Evolutionary conservation across 2,888 invertebrate species (phyloP), one percentile per base, ranked within the genome.

Genomic region (Trichogramma evanescens): DNA sequence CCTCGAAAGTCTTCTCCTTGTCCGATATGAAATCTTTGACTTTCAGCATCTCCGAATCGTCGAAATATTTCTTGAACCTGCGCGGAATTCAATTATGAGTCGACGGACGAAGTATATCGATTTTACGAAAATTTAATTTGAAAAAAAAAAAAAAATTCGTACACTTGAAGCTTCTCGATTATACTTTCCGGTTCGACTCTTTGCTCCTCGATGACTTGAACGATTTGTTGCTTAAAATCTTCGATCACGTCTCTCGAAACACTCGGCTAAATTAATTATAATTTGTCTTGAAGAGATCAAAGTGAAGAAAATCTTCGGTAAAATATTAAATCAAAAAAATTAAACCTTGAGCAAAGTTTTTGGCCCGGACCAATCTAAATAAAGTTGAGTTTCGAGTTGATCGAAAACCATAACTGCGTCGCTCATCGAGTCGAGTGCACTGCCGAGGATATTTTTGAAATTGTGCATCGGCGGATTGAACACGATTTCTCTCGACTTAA

Each of bases 371-470:
- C 69, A 86, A 74, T 89, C 89, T 66, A 88, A 82, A 76, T 89
- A 91, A 50, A 91, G 78, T 69, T 89, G 83, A 1, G 86, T 88
- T 78, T 96, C 95, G 49, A 95, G 81, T 58, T 92, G 82, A 1
- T 93, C 91, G 56, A 93, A 82, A 56, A 83, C 82, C 66, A 84
- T 81, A 54, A 92, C 87, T 1, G 91, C 86, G 62, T 88, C 82
- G 26, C 90, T 84, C 69, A 95, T 85, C 42, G 83, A 82, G 66
- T 92, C 89, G 66, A 91, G 86, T 45, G 91, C 80, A 55, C 85
- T 82, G 56, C 89, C 78, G 5, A 95, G 79, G 64, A 87, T 85
- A 57, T 86, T 83, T 69, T 85, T 85, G 70, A 95, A 89, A 73
- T 89, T 87, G 57, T 85, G 84, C 69, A 91, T 89, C 1, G 84